Base-by-base conservation (phyloP, 2,888 invertebrate genomes). In the Elgonia sp. region DNA sequence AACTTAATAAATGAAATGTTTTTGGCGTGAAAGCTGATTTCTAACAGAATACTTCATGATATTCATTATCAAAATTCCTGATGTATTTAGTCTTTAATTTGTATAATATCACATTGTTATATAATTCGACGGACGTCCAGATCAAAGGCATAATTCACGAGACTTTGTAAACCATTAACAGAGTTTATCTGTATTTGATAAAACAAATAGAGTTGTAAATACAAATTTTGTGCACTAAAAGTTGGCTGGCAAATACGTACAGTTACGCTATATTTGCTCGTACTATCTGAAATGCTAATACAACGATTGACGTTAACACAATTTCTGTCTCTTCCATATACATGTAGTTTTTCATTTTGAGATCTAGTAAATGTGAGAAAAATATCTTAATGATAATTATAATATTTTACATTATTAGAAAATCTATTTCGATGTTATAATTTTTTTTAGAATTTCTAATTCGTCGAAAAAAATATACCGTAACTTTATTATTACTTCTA, bases 111-210 rank as follows among this genome's bases (percentile, higher is more conserved):
- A 42, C 42, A 57, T 57, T 20, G 57, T 21, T 29, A 29, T 29
- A 57, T 20, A 57, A 62, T 62, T 37, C 37, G 16, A 62, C n/a
- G 7, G 14, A 29, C 37, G 16, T 29, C 16, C 37, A 16, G 37
- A 62, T 37, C 62, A 62, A 62, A 62, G 62, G 37, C 10, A 37
- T 62, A 29, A 42, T 60, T 57, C 21, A 29, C 62, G 62, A 46
- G 46, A 75, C 75, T 75, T 75, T 75, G 40, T 60, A 62, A 60
- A 75, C 75, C 62, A 75, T 75, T 75, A 75, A 46, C 20, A 42
- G 46, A 62, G 60, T 62, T 75, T 60, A 75, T 75, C 62, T 75
- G 29, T 60, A 73, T 73, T 73, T 60, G 60, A 73, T 73, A 70
- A 70, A 37, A 53, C 70, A 53, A 70, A 53, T 53, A 53, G 8